Evolutionary conservation across 2,113 vertebrate genomes (phyloP), one percentile per base, ranked within the genome.

Genomic region (Apus apus): DNA sequence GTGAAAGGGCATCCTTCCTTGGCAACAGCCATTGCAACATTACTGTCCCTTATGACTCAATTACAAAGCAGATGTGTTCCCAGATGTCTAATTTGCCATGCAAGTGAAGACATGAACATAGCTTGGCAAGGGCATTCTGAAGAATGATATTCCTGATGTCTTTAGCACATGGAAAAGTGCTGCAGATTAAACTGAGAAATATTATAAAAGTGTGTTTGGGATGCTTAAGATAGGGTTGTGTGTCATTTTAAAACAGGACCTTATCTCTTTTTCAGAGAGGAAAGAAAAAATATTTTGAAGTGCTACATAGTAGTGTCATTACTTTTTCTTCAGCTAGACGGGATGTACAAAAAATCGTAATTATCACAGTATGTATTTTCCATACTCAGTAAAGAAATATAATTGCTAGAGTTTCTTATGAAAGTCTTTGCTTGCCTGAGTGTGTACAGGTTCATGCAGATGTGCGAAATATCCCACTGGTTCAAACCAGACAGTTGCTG

Each of bases 171-270:
- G 17, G 8, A 43, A 58, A 70, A 91, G 17, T 61, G 36, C 3
- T 43, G 29, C 20, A 58, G 30, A 48, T 58, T 86, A 74, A 74
- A 45, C 4, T 32, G 29, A 20, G 13, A 66, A n/a, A 10, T 54
- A 22, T 11, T 51, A 10, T 2, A 87, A 66, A 76, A 89, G 73
- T 64, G 25, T 2, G 54, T 9, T 15, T 68, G n/a, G 50, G 25
- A 46, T 94, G 10, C 2, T 40, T 29, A 23, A 58, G 36, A 32
- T 22, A 36, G 14, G 11, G 7, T 1, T 0, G 0, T 21, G 6
- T 3, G 11, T 78, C 20, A 9, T 85, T 72, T 79, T 79, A 62
- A 91, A 85, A 64, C 12, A 82, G 27, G 9, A 68, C 76, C 17
- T 45, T 22, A 75, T 45, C 1, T 45, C 6, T 75, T 84, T 78